These are phyloP conservation scores for Knipowitschia caucasica DNA, from an alignment of 2,797 vertebrate genomes.

Conservation along the genomic window DNA sequence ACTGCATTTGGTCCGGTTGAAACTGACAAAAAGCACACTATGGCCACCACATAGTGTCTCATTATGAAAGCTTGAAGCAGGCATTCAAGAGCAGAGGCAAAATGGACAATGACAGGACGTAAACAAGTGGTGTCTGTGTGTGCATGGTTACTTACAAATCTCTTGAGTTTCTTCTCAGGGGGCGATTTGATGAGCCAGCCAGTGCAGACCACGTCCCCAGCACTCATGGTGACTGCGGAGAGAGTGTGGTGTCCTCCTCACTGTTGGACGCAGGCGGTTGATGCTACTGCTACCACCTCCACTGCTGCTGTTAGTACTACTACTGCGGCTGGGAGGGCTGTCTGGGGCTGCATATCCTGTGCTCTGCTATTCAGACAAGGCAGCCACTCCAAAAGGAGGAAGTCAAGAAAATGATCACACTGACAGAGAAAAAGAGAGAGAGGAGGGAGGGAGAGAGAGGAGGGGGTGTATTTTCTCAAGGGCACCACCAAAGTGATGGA, in stretches of 20 bases:
- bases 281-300: constrained; percentile 32
- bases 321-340: constrained; percentile 72
- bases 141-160: constrained; percentile 88
- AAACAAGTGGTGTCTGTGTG: constrained; percentile 38
- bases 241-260: constrained; percentile 45
- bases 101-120: constrained; percentile 42
- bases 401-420: constrained; percentile 85
- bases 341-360: constrained; percentile 70
- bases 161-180: constrained; percentile 95
- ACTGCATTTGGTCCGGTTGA: constrained; percentile 14
- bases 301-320: constrained; percentile 60
- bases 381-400: constrained; percentile 83
- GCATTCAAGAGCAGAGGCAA: constrained; percentile 28
- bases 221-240: constrained; percentile 85
- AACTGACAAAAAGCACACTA: constrained; percentile 20
- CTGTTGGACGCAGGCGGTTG: constrained; percentile 27
- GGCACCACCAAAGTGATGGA: constrained; percentile 29
- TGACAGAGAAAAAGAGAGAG: constrained; percentile 48
- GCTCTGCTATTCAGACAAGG: constrained; percentile 72
- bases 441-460: constrained; percentile 1
- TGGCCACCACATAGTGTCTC: constrained; percentile 19
- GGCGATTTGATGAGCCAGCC: constrained; percentile 99
- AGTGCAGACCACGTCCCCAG: constrained; percentile 90
- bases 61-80: constrained; percentile 35
- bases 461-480: constrained; percentile 40